These are phyloP conservation scores for Ophion ventricosus DNA, from an alignment of 2,888 invertebrate genomes.

Conservation along the genomic window DNA sequence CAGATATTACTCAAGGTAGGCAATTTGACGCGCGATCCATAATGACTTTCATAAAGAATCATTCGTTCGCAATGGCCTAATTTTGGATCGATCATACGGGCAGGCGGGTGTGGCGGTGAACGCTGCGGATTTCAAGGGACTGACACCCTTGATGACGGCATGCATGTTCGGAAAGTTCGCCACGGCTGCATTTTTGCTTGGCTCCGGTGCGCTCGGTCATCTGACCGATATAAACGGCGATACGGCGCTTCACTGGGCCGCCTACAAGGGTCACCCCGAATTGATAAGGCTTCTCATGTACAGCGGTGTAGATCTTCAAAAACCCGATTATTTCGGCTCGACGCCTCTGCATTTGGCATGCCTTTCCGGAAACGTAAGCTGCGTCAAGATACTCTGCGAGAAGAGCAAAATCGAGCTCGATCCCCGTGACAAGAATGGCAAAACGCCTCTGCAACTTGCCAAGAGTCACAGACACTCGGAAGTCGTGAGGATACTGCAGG, in stretches of 20 bases:
- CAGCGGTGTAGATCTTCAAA: conserved; percentile 94
- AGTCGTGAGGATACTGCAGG: conserved; percentile 91
- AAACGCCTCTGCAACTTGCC: conserved; percentile 95
- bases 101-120: conserved; percentile 95
- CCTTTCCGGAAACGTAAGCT: conserved; percentile 93
- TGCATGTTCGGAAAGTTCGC: conserved; percentile 97
- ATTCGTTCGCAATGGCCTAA: conserved; percentile 5
- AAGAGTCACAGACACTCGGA: conserved; percentile 94
- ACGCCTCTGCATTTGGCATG: conserved; percentile 96
- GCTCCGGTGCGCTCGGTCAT: conserved; percentile 94
- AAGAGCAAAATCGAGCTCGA: conserved; percentile 95
- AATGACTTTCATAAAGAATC: not conserved
- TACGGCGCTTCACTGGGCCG: conserved; percentile 96
- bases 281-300: conserved; percentile 94
- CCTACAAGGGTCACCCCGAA: conserved; percentile 96
- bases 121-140: conserved; percentile 94
- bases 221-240: conserved; percentile 96
- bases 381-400: conserved; percentile 94
- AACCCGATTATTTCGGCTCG: conserved; percentile 96
- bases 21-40: not conserved
- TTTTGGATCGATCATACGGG: not conserved
- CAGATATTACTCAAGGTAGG: conserved; percentile 87
- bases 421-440: conserved; percentile 95
- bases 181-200: conserved; percentile 94
- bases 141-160: conserved; percentile 95